These are phyloP conservation scores for Esperia sulphurella DNA, from an alignment of 2,888 invertebrate genomes.

Conservation along the genomic window DNA sequence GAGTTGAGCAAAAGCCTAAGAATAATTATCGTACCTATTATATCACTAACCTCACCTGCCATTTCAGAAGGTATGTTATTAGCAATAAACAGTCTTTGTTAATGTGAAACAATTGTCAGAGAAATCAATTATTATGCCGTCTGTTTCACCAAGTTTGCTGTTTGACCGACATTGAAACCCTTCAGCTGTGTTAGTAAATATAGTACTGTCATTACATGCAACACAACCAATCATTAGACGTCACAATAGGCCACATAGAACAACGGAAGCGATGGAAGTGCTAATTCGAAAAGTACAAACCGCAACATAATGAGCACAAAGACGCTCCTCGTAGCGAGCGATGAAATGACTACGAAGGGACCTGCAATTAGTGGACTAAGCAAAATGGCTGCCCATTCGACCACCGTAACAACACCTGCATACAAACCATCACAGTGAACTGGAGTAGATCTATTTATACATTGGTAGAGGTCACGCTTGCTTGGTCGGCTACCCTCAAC, in stretches of 20 bases:
- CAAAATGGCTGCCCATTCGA: conserved; percentile 69
- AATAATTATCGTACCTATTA: neutral
- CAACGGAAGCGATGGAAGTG: conserved; percentile 69
- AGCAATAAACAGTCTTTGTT: neutral
- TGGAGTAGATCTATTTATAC: neutral
- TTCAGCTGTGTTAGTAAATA: conserved; percentile 7
- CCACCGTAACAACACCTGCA: conserved; percentile 16
- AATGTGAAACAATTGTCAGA: neutral
- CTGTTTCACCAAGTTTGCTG: neutral
- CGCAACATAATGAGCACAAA: conserved; percentile 65
- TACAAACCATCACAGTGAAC: neutral
- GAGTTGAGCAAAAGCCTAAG: neutral
- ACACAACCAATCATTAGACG: conserved; percentile 43
- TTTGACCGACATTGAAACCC: neutral
- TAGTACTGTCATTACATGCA: conserved; percentile 16
- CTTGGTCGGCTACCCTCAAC: conserved; percentile 52
- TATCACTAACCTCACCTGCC: neutral
- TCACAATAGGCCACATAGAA: conserved; percentile 56
- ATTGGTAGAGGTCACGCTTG: conserved; percentile 12
- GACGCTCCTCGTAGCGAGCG: conserved; percentile 59
- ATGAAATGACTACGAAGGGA: conserved; percentile 65
- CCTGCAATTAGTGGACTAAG: conserved; percentile 68
- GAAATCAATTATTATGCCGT: conserved; percentile 2
- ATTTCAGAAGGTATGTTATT: neutral
- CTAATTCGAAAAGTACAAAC: conserved; percentile 76